Evolutionary conservation across 2,113 vertebrate species (phyloP), one percentile per base, ranked within the genome.

Genomic region (Oncorhynchus tshawytscha): DNA sequence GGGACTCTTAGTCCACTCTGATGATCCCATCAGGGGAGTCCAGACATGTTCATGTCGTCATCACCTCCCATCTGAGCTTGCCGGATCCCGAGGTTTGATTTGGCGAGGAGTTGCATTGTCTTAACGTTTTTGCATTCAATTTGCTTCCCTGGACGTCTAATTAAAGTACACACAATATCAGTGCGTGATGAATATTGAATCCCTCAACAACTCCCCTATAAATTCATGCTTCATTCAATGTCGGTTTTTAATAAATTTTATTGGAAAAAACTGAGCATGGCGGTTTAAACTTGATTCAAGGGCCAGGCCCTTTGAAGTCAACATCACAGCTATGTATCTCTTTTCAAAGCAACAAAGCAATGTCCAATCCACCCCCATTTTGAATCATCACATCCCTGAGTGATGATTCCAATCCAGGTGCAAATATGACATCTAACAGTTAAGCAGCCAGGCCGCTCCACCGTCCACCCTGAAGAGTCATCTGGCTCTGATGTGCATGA

Each of bases 1-100:
- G 76, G 86, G 86, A 86, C 87, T 77, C 82, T 84, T 89, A 88
- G 88, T 91, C 84, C 81, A 81, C 88, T 89, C 83, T 2, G 48
- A 75, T 82, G 82, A 85, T 87, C 80, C 87, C 86, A 88, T 90
- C 89, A 86, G 87, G 87, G 79, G 74, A 83, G 79, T 80, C 69
- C 39, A 85, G 87, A 90, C 88, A 86, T 72, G 83, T 85, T 84
- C 83, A 84, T 84, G 24, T 8, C 11, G n/a, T 78, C 82, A 82
- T 76, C 81, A 2, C 39, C 9, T 89, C 88, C 87, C 88, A 86
- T 79, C 86, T 86, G 88, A 83, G 81, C 81, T 16, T 12, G 31
- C 79, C 11, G n/a, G 34, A 25, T 22, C 3, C 4, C 72, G 74
- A 78, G 84, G 81, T 75, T 80, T 75, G 81, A 80, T 78, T 79